These are phyloP conservation scores for Cochlearius cochlearius DNA, from an alignment of 2,113 vertebrate genomes.

Conservation along the genomic window DNA sequence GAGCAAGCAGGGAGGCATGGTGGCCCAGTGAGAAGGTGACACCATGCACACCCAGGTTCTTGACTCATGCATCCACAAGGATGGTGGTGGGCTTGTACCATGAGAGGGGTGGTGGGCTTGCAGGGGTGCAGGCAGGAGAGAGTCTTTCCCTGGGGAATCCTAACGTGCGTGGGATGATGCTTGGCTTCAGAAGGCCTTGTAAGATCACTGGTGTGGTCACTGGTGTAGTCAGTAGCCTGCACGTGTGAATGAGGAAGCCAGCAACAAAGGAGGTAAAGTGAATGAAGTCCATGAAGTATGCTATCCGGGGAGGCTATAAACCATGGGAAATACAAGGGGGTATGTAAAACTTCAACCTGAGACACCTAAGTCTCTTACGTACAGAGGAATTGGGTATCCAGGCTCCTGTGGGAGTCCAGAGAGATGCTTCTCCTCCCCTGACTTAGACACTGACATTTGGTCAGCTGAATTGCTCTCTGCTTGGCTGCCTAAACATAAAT, in stretches of 20 bases:
- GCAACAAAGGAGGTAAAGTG: not conserved
- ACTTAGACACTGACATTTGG: not conserved
- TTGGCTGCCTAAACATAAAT: not conserved
- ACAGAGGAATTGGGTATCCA: not conserved
- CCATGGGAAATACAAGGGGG: not conserved
- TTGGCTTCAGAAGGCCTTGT: not conserved
- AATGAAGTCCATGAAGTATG: not conserved
- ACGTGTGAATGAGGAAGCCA: not conserved
- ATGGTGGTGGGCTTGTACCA: not conserved
- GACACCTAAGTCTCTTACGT: not conserved
- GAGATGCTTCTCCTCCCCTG: not conserved
- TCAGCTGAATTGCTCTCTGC: not conserved
- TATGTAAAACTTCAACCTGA: not conserved
- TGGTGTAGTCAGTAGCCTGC: not conserved
- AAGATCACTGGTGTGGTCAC: not conserved
- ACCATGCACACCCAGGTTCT: not conserved
- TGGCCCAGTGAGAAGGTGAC: too few species aligned
- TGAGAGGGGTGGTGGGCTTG: not conserved
- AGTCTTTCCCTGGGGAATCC: not conserved
- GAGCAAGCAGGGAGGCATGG: not conserved
- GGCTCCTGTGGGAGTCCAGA: not conserved
- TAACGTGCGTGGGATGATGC: not conserved
- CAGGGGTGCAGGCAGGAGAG: not conserved
- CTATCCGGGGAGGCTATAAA: not conserved
- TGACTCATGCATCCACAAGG: accelerated